These are phyloP conservation scores for Plebejus melissa DNA, from an alignment of 2,888 invertebrate genomes.

Conservation along the genomic window DNA sequence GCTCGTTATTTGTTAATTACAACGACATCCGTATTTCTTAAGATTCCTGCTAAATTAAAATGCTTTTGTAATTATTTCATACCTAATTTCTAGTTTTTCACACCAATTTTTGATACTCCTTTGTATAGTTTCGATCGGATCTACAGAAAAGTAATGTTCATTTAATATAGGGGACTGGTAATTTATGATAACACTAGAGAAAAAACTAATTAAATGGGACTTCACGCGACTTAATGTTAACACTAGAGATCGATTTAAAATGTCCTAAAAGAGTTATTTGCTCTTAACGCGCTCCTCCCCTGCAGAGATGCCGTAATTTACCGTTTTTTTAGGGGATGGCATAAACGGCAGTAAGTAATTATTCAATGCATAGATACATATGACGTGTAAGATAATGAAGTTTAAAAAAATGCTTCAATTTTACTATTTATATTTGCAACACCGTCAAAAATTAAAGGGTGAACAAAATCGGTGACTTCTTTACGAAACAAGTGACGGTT, in stretches of 20 bases:
- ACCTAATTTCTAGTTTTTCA: background rate
- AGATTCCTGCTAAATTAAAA: background rate
- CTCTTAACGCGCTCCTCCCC: too few species aligned
- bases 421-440: background rate
- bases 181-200: too few species aligned
- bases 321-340: too few species aligned
- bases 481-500: conserved; percentile 31
- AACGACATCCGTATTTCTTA: background rate
- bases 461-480: conserved; percentile 35
- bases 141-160: too few species aligned
- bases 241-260: too few species aligned
- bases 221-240: too few species aligned
- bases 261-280: too few species aligned
- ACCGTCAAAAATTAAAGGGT: conserved; percentile 18
- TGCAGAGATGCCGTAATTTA: too few species aligned
- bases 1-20: background rate
- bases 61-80: background rate
- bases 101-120: background rate
- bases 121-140: background rate
- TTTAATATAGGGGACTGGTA: too few species aligned
- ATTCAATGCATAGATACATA: background rate
- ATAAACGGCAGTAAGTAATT: too few species aligned
- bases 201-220: too few species aligned
- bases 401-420: background rate
- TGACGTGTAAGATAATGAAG: background rate